Percentiles rank a stretch among this genome's conserved stretches.
Conservation (phyloP, 2,113 vertebrate genomes). For the Bufo bufo region DNA sequence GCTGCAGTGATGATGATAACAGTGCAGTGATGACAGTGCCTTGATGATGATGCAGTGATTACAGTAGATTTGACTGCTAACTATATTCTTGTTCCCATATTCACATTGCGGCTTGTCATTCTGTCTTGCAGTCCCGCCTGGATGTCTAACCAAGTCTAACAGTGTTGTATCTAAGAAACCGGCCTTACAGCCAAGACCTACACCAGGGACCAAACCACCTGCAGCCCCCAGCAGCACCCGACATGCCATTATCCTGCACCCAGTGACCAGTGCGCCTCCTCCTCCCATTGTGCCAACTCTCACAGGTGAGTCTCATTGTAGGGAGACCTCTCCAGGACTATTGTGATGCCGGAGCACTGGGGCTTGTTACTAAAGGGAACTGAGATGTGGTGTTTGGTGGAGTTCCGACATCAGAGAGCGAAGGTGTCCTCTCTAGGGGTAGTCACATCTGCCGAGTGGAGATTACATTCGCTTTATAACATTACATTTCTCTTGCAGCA, state of each 20-base stretch:
- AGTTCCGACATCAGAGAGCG: too few species aligned
- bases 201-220: constrained; percentile 6
- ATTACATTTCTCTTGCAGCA: too few species aligned
- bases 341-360: not conserved
- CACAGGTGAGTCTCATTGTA: constrained; percentile 13
- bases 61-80: not conserved
- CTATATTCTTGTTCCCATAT: not conserved
- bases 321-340: not conserved
- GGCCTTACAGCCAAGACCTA: constrained; percentile 40
- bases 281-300: not conserved
- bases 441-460: too few species aligned
- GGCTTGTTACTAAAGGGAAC: not conserved
- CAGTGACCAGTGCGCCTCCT: constrained; percentile 24
- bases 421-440: too few species aligned
- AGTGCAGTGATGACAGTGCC: not conserved
- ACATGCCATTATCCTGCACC: constrained; percentile 49
- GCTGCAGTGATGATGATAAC: not conserved
- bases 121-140: not conserved
- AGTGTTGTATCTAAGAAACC: constrained; percentile 38
- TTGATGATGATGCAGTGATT: not conserved
- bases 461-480: too few species aligned
- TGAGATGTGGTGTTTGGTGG: not conserved
- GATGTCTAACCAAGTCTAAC: constrained; percentile 42
- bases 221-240: not conserved
- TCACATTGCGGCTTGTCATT: not conserved